These are phyloP conservation scores for Scrobipalpa costella DNA, from an alignment of 2,888 invertebrate genomes.

Conservation along the genomic window DNA sequence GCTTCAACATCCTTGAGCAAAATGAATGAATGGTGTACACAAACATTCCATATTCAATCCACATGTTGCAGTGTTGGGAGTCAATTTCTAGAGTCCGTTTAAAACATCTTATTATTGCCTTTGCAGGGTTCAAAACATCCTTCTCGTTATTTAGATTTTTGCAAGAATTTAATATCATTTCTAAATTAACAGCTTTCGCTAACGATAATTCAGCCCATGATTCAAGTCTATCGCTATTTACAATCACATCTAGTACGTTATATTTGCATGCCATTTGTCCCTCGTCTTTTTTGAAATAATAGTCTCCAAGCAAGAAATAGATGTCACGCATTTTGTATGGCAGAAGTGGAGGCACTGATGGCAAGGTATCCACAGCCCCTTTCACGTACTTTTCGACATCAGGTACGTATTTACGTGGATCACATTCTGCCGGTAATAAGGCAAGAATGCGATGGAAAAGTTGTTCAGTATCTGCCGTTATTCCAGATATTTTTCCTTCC, in stretches of 20 bases:
- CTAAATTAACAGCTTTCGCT: constrained; percentile 88
- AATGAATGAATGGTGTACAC: constrained; percentile 95
- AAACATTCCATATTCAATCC: constrained; percentile 96
- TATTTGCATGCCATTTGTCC: constrained; percentile 87
- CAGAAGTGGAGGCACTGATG: constrained; percentile 74
- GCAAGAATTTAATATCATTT: constrained; percentile 89
- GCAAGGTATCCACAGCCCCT: constrained; percentile 80
- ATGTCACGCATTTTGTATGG: constrained; percentile 86
- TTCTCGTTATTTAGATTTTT: constrained; percentile 80
- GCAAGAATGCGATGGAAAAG: constrained; percentile 86
- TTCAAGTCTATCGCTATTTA: constrained; percentile 90
- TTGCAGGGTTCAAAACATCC: constrained; percentile 85
- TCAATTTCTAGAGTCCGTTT: constrained; percentile 89
- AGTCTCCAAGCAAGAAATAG: constrained; percentile 96
- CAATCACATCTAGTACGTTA: constrained; percentile 90
- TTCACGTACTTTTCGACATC: constrained; percentile 85
- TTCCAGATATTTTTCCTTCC: constrained; percentile 87
- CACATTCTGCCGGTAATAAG: constrained; percentile 84
- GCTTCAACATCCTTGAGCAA: constrained; percentile 92
- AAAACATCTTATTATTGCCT: constrained; percentile 90
- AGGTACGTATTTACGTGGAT: constrained; percentile 83
- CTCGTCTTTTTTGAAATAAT: constrained; percentile 94
- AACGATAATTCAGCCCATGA: constrained; percentile 97
- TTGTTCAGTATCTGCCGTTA: constrained; percentile 90
- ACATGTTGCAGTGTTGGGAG: constrained; percentile 86